These are phyloP conservation scores for Amazona guildingii DNA, from an alignment of 2,113 vertebrate species.

Conservation along the genomic window DNA sequence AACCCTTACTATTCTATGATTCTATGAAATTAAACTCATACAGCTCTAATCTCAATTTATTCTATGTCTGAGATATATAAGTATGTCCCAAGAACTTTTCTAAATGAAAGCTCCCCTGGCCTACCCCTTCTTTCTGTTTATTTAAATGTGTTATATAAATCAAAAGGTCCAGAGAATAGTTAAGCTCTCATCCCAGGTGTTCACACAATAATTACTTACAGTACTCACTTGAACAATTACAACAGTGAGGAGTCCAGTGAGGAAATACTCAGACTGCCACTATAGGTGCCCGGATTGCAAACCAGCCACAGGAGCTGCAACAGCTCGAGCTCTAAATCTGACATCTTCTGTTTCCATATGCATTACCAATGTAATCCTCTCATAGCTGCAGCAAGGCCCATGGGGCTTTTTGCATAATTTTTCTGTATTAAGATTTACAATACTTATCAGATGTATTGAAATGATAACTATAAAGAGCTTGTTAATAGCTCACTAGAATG, in stretches of 20 bases:
- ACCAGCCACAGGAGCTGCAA: neutral
- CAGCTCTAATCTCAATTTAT: neutral
- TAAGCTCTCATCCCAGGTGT: accelerated
- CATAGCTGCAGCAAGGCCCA: neutral
- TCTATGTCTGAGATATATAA: neutral
- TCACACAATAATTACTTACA: neutral
- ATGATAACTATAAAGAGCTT: constrained; percentile 10
- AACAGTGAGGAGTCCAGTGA: neutral
- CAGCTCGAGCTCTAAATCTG: neutral
- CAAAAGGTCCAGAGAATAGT: neutral
- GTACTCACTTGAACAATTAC: neutral
- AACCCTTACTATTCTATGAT: too few relatives aligned
- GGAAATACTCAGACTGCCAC: neutral
- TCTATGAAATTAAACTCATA: neutral
- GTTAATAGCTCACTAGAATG: constrained; percentile 22
- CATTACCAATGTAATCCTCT: neutral
- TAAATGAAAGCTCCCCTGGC: neutral
- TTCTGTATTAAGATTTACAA: neutral
- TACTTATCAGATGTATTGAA: constrained; percentile 35
- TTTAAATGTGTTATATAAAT: neutral
- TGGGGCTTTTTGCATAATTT: neutral
- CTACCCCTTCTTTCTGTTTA: neutral
- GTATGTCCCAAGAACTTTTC: neutral
- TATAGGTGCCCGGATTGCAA: neutral
- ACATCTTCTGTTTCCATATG: neutral